Conservation (phyloP, 2,888 invertebrate species). For the Eulithis prunata region DNA sequence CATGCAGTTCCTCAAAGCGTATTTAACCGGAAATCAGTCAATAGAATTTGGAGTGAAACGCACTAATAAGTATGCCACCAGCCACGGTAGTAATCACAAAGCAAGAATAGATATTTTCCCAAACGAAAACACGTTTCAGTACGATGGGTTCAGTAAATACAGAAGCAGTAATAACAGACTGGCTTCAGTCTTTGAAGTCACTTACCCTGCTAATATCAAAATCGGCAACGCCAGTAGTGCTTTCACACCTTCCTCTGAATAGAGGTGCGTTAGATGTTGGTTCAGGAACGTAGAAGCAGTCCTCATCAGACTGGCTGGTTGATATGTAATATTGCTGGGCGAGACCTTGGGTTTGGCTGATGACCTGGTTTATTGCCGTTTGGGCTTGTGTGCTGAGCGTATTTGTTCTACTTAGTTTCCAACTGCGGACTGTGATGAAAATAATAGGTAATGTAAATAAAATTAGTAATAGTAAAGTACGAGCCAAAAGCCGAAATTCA, state of each 20-base stretch:
- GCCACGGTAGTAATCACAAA: no score
- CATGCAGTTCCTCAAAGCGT: no score
- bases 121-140: no score
- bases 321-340: constrained; percentile 56
- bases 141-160: neutral
- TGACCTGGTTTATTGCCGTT: constrained; percentile 49
- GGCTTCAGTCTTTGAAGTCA: neutral
- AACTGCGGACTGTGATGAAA: constrained; percentile 64
- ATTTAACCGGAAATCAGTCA: no score
- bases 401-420: constrained; percentile 65
- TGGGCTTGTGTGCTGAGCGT: constrained; percentile 49
- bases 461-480: neutral
- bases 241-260: constrained; percentile 68
- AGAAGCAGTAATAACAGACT: neutral
- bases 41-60: no score
- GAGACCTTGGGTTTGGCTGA: constrained; percentile 65
- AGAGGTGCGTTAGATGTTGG: constrained; percentile 49
- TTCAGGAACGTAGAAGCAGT: constrained; percentile 71
- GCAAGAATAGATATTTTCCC: no score
- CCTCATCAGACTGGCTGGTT: constrained; percentile 63
- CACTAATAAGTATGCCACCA: no score
- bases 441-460: neutral
- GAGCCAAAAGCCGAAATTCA: no score
- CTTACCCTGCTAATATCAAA: constrained; percentile 50
- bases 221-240: constrained; percentile 52